These are phyloP conservation scores for Aviceda subcristata DNA, from an alignment of 2,113 vertebrate species.

Conservation along the genomic window DNA sequence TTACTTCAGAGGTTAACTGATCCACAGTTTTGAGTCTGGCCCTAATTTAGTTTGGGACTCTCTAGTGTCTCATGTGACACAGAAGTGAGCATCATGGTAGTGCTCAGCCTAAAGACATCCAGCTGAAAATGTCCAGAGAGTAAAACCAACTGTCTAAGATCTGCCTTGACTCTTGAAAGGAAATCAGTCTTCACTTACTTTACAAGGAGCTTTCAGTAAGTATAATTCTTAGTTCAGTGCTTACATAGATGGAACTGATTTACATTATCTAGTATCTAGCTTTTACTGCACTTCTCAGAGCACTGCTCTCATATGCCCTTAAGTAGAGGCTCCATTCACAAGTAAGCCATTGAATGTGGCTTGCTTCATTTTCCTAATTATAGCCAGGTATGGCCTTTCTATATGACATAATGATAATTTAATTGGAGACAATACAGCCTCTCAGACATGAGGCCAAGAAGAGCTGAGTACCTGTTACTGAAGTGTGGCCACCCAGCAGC, in stretches of 20 bases:
- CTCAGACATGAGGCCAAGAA: neutral
- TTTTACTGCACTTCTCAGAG: neutral
- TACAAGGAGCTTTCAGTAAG: neutral
- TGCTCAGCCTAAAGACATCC: neutral
- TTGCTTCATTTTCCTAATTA: neutral
- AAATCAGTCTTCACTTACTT: neutral
- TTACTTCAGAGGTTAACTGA: neutral
- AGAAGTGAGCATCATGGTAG: neutral
- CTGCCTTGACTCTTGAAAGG: neutral
- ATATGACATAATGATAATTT: neutral
- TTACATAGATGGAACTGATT: neutral
- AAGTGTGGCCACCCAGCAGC: neutral
- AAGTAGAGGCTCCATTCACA: neutral
- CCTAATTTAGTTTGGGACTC: neutral
- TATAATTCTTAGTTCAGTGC: neutral
- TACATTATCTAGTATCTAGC: neutral
- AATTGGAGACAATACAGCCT: neutral
- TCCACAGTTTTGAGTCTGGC: neutral
- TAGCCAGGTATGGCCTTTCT: neutral
- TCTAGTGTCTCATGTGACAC: neutral
- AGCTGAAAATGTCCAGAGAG: neutral
- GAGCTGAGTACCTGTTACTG: neutral
- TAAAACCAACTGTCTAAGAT: neutral
- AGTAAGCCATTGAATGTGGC: neutral
- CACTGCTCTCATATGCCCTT: neutral